These are phyloP conservation scores for Notoglanidium macrostoma DNA, from an alignment of 2,797 vertebrate genomes.

Conservation along the genomic window DNA sequence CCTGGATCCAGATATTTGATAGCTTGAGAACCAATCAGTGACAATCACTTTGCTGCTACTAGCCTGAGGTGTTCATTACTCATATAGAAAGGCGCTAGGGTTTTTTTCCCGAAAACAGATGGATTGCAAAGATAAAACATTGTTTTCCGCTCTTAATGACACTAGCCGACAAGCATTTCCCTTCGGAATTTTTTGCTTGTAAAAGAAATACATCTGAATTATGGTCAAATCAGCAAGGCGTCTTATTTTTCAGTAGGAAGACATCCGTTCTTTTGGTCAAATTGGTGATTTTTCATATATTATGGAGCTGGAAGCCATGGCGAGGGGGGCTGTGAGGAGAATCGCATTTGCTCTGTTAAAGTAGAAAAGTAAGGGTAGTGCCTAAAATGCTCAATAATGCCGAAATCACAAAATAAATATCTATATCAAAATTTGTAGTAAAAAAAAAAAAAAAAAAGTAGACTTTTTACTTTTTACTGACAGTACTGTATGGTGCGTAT, in stretches of 20 bases:
- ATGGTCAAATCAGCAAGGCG: too few relatives aligned
- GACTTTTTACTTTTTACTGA: too few relatives aligned
- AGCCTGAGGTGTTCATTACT: neutral
- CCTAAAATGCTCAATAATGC: too few relatives aligned
- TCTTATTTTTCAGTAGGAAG: neutral
- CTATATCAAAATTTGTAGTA: neutral
- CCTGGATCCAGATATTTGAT: neutral
- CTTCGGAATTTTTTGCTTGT: neutral
- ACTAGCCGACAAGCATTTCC: neutral
- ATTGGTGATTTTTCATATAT: neutral
- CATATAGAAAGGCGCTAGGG: neutral
- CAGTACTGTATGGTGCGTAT: neutral
- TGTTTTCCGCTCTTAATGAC: constrained; percentile 1
- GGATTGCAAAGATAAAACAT: neutral
- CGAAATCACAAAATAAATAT: neutral
- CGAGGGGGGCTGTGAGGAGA: neutral
- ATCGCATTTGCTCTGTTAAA: neutral
- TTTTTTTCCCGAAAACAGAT: neutral
- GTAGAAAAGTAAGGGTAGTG: neutral
- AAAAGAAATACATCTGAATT: neutral
- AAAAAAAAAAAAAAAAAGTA: too few relatives aligned
- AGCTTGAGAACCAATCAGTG: neutral
- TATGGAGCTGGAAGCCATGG: neutral
- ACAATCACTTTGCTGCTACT: neutral
- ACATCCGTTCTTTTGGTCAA: neutral